Base-by-base conservation (phyloP, 2,113 vertebrate species). In the Lasiurus borealis region DNA sequence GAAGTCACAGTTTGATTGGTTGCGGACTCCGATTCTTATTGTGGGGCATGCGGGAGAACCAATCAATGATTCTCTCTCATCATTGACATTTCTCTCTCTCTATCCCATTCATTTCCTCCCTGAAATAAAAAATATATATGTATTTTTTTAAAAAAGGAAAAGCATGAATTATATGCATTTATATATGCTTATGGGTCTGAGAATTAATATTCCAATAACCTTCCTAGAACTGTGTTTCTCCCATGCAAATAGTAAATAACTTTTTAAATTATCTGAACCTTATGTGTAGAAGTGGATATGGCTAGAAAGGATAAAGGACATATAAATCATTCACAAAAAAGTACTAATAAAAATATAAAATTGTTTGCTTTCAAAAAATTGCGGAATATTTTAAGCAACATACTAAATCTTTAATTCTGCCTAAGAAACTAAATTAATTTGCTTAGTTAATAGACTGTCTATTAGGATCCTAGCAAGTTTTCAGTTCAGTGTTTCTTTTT, bases 321-420 rank as follows among this genome's bases (percentile, higher is more conserved):
- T 21, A 84, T 18, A 72, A 85, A 80, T 44, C 75, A 72, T 52
- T 93, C 57, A 48, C 15, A 31, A 64, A 89, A 71, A 3, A 52
- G 14, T 11, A 29, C n/a, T 64, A 88, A 19, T 72, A 85, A 95
- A 94, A 88, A 31, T 73, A 68, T 8, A 71, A 91, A 88, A 57
- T 5, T 52, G 0, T 31, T 92, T 59, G 71, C 46, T 83, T 64
- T 77, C 3, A 27, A 48, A 75, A 73, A 96, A 40, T 50, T 84
- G 52, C 77, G 6, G n/a, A 85, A 0, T 8, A 76, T 57, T 68
- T 84, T 54, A 93, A 93, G 19, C 7, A 82, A 80, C 19, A 31
- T 54, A 16, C 3, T 40, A 85, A 76, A 77, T 92, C 72, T 73
- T 85, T 91, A 71, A 85, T 66, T 91, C 52, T 78, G 4, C 19